Evolutionary conservation across 2,888 invertebrate species (phyloP).

Genomic region (Drosophila merina): DNA sequence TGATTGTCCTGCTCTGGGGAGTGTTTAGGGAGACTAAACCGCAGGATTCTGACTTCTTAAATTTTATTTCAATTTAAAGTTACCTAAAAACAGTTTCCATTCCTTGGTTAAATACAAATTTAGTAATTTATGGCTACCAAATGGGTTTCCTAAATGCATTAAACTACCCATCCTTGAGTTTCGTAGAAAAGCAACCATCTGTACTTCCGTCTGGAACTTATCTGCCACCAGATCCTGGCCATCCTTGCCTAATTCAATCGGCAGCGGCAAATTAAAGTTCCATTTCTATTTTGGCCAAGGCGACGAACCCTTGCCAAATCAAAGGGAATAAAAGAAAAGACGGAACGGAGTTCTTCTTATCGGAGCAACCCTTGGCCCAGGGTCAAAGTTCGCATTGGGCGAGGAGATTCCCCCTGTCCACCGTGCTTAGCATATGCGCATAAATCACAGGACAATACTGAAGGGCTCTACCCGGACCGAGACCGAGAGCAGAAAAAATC

Average conservation of each 20-base stretch:
- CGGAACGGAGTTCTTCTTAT: constrained; percentile 39
- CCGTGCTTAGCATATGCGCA: constrained; percentile 71
- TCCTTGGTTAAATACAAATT: background rate
- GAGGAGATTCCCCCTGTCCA: constrained; percentile 10
- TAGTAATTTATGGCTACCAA: background rate
- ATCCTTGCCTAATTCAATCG: constrained; percentile 73
- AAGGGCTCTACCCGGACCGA: constrained; percentile 23
- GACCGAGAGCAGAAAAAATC: constrained; percentile 14
- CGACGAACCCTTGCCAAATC: constrained; percentile 58
- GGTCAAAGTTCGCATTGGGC: constrained; percentile 66
- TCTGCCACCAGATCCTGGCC: constrained; percentile 14
- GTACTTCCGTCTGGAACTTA: background rate
- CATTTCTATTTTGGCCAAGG: constrained; percentile 55
- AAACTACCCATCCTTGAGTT: background rate
- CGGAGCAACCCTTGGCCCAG: constrained; percentile 52
- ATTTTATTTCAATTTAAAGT: background rate
- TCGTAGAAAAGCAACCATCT: constrained; percentile 3
- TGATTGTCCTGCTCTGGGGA: constrained; percentile 42
- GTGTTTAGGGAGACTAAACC: constrained; percentile 9
- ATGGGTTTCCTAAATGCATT: background rate
- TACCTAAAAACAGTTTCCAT: too few species aligned
- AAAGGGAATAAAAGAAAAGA: constrained; percentile 50
- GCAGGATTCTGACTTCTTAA: background rate
- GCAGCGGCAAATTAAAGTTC: constrained; percentile 77
- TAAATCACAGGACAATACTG: constrained; percentile 69